Evolutionary conservation across 1,140 invertebrate species (phyloP), one percentile per base, ranked within the genome.

Genomic region (Megathymus violae): DNA sequence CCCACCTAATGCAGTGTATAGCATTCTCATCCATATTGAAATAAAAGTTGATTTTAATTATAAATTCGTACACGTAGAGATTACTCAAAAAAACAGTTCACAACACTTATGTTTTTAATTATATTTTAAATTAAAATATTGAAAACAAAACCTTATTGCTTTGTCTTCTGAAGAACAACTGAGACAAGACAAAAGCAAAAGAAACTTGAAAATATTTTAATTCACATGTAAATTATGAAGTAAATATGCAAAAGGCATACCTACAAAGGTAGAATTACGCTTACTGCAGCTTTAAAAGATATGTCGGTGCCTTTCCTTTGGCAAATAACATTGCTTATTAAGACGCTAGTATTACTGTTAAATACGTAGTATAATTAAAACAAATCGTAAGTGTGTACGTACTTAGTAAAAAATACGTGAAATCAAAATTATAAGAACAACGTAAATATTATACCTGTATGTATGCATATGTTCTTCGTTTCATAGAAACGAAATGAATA

Each of bases 211-310:
- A 46, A 22, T 22, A 22, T 46, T 46, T 19, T 22, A 46, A 13
- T 13, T 22, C 9, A 25, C 10, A 46, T 10, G 43, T 46, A 46
- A 46, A n/a, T n/a, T n/a, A 46, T n/a, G n/a, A 46, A 46, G 11
- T 13, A 9, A 9, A 48, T 48, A 15, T 6, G 16, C 1, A 31
- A 34, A 15, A n/a, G 27, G 14, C 13, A 50, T 31, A 50, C 1
- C 9, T 1, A 50, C 47, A 34, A 13, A 47, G 19, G 34, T 50
- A 34, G 14, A 34, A 50, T 50, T 50, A 50, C 47, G 7, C 11
- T n/a, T 36, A 47, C 36, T 17, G 6, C 47, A 13, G 15, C 27
- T 13, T 14, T 36, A 50, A 50, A 36, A 36, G 46, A 34, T 47
- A 47, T 14, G 46, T 31, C 13, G 25, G 14, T 48, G 46, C 22